Evolutionary conservation across 1,140 invertebrate species (phyloP), one percentile per base, ranked within the genome.

Genomic region (Brevipalpus yothersi): DNA sequence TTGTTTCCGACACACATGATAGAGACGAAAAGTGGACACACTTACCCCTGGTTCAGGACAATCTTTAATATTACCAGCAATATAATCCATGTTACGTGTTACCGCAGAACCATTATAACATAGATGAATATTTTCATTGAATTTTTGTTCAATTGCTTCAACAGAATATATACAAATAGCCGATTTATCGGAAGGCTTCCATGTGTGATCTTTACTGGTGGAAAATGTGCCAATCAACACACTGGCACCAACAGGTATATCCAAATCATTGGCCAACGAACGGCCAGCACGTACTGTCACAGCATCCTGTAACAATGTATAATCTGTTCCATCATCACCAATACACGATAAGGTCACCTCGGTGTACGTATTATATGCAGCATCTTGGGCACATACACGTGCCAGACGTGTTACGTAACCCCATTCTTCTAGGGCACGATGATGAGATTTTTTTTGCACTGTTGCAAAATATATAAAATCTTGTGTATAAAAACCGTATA

Each of bases 101-200:
- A 84, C 85, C 59, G 82, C 82, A 65, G 83, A 90, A 23, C 87
- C 88, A 72, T 93, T 89, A 69, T 95, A 94, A 72, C 91, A 97
- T 80, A 89, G 85, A 69, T 92, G 86, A 66, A 94, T 92, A 72
- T 94, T 95, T 71, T 91, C 83, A 66, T 87, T 88, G 71, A 97
- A 95, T 67, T 86, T 85, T 57, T 80, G 80, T 68, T 93, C 86
- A 64, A 97, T 87, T 47, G 90, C 82, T 63, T 82, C 78, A 58
- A 95, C 72, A 3, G 73, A 69, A 66, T 71, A 78, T 7, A 76
- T 66, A 61, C 75, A 76, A 61, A 96, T 69, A 0, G 86, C 90
- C 4, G 88, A 91, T 54, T 81, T 79, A 8, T 77, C 66, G 62
- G 78, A 71, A 0, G 82, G 81, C 65, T 83, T 82, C 69, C 84